Evolutionary conservation across 2,797 vertebrate genomes (phyloP).

Genomic region (Helarctos malayanus): DNA sequence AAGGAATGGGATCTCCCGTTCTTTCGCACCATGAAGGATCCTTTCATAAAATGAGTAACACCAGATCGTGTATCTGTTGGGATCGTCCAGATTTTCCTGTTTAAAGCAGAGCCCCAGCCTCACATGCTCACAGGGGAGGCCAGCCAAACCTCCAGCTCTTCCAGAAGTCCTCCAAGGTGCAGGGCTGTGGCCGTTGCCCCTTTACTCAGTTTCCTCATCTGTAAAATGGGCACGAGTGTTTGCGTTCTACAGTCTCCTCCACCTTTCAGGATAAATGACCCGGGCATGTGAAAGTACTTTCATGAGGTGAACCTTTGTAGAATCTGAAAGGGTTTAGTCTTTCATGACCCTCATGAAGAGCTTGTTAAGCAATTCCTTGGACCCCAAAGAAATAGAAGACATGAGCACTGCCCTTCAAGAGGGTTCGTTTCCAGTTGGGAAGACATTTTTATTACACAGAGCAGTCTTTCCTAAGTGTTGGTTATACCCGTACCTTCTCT

Average conservation of each 20-base stretch:
- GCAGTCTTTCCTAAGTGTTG: not conserved
- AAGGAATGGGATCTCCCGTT: accelerated
- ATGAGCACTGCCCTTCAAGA: not conserved
- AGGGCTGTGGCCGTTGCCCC: accelerated
- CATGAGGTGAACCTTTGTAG: accelerated
- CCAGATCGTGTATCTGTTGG: not conserved
- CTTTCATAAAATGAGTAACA: not conserved
- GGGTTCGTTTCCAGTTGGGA: not conserved
- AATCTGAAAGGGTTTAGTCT: not conserved
- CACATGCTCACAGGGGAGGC: not conserved
- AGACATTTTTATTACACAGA: not conserved
- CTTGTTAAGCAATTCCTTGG: not conserved
- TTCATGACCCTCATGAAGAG: accelerated
- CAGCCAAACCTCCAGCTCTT: not conserved
- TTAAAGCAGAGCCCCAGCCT: not conserved
- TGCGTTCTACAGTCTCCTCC: accelerated
- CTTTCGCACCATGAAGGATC: not conserved
- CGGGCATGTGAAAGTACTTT: not conserved
- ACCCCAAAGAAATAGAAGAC: not conserved
- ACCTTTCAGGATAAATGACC: not conserved
- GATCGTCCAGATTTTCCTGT: not conserved
- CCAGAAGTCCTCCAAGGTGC: not conserved
- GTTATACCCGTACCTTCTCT: not conserved
- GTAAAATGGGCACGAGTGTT: not conserved
- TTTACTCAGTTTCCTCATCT: not conserved